Conservation (phyloP, 2,888 invertebrate genomes). For the Orthosia cruda region DNA sequence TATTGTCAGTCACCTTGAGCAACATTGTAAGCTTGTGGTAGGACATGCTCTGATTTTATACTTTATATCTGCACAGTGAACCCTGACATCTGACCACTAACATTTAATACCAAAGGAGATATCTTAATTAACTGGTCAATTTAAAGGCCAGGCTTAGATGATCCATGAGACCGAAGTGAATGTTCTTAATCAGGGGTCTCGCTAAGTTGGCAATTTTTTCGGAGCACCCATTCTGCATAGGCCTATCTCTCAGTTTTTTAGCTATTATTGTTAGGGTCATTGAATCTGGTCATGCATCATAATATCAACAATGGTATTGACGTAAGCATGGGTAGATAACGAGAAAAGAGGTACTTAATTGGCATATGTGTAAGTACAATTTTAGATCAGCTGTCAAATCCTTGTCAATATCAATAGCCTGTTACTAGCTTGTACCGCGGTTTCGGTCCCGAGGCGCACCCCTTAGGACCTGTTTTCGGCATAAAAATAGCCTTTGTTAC, state of each 20-base stretch:
- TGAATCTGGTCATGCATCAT: slow-evolving; percentile 41
- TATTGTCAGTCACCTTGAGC: slow-evolving; percentile 53
- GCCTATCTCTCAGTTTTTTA: slow-evolving; percentile 23
- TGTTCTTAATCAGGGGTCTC: not conserved
- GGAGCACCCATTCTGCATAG: slow-evolving; percentile 22
- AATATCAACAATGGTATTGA: slow-evolving; percentile 54
- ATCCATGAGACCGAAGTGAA: slow-evolving; percentile 20
- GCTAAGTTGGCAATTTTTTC: not conserved
- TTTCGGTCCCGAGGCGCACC: no score
- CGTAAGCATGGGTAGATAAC: slow-evolving; percentile 40
- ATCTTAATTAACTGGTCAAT: slow-evolving; percentile 44
- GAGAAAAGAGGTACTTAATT: slow-evolving; percentile 27
- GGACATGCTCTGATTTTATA: slow-evolving; percentile 67
- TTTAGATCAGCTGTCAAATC: slow-evolving; percentile 15
- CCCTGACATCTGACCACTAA: slow-evolving; percentile 60
- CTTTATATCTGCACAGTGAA: slow-evolving; percentile 37
- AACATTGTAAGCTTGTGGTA: slow-evolving; percentile 78
- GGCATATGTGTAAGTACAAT: slow-evolving; percentile 2
- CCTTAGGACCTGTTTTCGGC: no score
- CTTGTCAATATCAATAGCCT: not conserved
- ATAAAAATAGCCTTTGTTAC: no score
- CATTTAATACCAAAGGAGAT: slow-evolving; percentile 37
- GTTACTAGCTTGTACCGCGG: not conserved
- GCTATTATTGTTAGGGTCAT: slow-evolving; percentile 16
- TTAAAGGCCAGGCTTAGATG: slow-evolving; percentile 21